These are phyloP conservation scores for Ceratitis capitata DNA, from an alignment of 1,140 invertebrate genomes.

Conservation along the genomic window DNA sequence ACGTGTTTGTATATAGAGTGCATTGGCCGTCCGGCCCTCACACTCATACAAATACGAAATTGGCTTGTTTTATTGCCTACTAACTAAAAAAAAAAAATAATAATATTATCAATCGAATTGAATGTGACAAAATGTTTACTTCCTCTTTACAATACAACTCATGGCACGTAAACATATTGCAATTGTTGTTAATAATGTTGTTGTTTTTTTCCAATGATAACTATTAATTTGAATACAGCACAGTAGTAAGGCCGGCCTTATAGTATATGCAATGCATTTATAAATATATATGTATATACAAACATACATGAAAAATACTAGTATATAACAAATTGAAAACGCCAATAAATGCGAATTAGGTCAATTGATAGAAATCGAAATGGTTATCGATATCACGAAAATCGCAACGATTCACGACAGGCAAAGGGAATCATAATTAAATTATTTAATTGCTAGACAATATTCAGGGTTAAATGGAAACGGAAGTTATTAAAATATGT, in stretches of 20 bases:
- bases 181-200: neutral
- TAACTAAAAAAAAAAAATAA: too few species aligned
- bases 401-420: neutral
- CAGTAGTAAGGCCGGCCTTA: neutral
- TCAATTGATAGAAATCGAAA: neutral
- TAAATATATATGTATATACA: neutral
- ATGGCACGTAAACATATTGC: neutral
- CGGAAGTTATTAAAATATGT: too few species aligned
- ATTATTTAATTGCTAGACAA: neutral
- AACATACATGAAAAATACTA: neutral
- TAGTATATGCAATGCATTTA: too few species aligned
- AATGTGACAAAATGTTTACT: slow-evolving; percentile 26
- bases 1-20: neutral
- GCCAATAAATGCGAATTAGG: neutral
- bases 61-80: neutral
- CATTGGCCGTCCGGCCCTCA: neutral
- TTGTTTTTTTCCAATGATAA: neutral
- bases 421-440: neutral
- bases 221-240: neutral
- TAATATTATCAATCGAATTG: neutral
- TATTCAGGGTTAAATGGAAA: neutral
- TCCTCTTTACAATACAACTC: neutral
- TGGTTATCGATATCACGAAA: neutral
- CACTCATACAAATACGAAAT: neutral
- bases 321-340: neutral